Percentiles rank a stretch among this genome's conserved stretches.
Conservation (phyloP, 2,888 invertebrate species). For the Camponotus fellah region DNA sequence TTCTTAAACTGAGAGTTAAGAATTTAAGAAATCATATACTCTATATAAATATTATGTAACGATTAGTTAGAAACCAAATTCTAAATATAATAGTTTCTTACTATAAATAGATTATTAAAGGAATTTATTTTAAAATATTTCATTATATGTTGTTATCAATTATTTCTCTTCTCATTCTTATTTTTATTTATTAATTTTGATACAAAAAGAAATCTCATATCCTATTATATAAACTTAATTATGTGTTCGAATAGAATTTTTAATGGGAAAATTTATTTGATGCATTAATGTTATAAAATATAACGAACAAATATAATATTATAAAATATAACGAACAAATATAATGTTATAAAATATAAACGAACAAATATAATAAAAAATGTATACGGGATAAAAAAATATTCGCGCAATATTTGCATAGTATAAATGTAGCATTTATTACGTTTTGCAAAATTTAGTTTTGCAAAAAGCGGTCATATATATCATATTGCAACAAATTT, state of each 20-base stretch:
- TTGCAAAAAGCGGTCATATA: not conserved
- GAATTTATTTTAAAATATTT: not conserved
- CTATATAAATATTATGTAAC: not conserved
- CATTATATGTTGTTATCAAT: not conserved
- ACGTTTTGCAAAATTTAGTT: not conserved
- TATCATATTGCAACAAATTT: not conserved
- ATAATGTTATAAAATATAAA: too few species aligned
- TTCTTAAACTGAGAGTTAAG: not conserved
- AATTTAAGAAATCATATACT: not conserved
- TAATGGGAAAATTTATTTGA: not conserved
- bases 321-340: too few species aligned
- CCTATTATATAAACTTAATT: not conserved
- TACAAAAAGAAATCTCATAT: not conserved
- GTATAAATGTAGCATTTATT: not conserved
- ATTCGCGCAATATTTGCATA: not conserved
- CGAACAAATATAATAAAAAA: not conserved
- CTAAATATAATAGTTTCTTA: not conserved
- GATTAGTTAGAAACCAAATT: not conserved
- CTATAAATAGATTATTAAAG: not conserved
- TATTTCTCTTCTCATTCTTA: not conserved
- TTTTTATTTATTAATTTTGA: not conserved
- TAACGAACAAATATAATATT: too few species aligned
- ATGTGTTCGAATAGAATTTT: not conserved
- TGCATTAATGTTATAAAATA: not conserved
- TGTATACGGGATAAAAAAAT: not conserved